Conservation (phyloP, 2,888 invertebrate species). For the Pristionchus entomophagus region DNA sequence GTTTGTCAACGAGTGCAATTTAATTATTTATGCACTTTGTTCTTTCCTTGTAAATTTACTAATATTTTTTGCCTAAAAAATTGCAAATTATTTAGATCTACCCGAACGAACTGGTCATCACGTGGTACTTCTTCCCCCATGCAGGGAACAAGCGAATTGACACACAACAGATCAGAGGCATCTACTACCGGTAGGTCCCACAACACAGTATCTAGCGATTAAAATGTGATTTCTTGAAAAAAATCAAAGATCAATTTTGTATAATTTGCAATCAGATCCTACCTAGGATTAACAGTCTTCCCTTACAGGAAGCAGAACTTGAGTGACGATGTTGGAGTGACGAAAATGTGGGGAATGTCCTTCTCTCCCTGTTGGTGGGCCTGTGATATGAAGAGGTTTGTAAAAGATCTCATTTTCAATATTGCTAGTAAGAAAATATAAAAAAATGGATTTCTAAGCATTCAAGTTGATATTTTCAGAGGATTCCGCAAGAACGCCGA, state of each 20-base stretch:
- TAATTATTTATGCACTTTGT: too few species aligned
- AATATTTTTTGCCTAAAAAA: too few species aligned
- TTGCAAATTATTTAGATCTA: not conserved
- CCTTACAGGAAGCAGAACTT: slow-evolving; percentile 5
- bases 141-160: slow-evolving; percentile 38
- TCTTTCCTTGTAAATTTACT: too few species aligned
- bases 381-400: slow-evolving; percentile 50
- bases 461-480: not conserved
- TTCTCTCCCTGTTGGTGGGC: slow-evolving; percentile 54
- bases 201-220: too few species aligned
- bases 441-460: too few species aligned
- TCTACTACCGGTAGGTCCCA: slow-evolving; percentile 48
- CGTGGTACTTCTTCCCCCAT: slow-evolving; percentile 48
- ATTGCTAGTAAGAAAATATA: too few species aligned
- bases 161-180: slow-evolving; percentile 37
- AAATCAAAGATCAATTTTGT: too few species aligned
- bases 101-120: not conserved
- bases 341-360: slow-evolving; percentile 54
- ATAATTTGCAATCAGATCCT: too few species aligned
- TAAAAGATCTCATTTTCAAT: not conserved
- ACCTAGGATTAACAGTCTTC: too few species aligned
- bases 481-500: not conserved
- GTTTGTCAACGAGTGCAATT: too few species aligned
- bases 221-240: too few species aligned
- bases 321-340: not conserved